phyloP scores from a whole-genome alignment of 2,888 invertebrate species.

The Helicoverpa assulta region DNA sequence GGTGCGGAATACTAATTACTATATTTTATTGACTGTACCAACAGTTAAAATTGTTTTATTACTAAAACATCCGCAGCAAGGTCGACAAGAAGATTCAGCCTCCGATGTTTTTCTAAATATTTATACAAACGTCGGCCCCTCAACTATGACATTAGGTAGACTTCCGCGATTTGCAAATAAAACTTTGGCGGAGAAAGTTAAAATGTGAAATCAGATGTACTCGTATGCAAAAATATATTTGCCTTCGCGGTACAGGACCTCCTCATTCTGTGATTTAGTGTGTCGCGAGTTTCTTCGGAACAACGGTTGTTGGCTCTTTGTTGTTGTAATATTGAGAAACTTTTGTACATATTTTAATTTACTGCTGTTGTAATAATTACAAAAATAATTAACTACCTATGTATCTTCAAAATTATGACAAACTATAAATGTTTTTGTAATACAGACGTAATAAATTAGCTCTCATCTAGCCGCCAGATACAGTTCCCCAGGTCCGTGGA shows the following conservation, averaged over 20 bases:
- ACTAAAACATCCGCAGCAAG: slow-evolving; percentile 68
- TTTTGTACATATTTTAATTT: slow-evolving; percentile 23
- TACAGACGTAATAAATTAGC: too few relatives aligned
- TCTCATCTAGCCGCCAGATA: too few relatives aligned
- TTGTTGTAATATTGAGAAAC: slow-evolving; percentile 10
- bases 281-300: slow-evolving; percentile 7
- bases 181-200: slow-evolving; percentile 78
- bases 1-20: slow-evolving; percentile 61
- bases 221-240: slow-evolving; percentile 67
- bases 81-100: slow-evolving; percentile 62
- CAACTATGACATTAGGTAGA: slow-evolving; percentile 52
- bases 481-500: not conserved
- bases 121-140: slow-evolving; percentile 37
- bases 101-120: slow-evolving; percentile 60
- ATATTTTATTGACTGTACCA: slow-evolving; percentile 59
- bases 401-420: too few relatives aligned
- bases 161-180: slow-evolving; percentile 71
- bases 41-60: slow-evolving; percentile 67
- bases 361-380: slow-evolving; percentile 23
- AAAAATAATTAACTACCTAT: too few relatives aligned
- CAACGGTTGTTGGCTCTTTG: slow-evolving; percentile 10
- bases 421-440: too few relatives aligned
- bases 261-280: slow-evolving; percentile 16
- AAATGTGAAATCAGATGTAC: slow-evolving; percentile 79
- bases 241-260: slow-evolving; percentile 56